Conservation (phyloP, 2,113 vertebrate genomes). For the Megatriorchis doriae region DNA sequence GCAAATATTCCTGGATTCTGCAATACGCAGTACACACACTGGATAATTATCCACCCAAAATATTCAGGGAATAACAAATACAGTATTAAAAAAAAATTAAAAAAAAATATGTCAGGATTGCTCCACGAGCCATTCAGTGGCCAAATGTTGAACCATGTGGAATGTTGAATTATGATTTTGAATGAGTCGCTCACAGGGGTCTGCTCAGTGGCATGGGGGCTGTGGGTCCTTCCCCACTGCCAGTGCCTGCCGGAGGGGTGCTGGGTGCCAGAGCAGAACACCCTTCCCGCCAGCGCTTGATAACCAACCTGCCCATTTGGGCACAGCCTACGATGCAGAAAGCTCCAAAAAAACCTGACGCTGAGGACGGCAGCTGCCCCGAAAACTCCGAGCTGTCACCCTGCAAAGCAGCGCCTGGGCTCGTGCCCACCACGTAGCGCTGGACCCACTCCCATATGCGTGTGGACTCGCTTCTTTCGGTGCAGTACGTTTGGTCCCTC, state of each 20-base stretch:
- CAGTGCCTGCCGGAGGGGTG: rapidly evolving
- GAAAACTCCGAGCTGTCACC: not conserved
- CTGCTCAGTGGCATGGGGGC: rapidly evolving
- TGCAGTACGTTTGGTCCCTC: slow-evolving; percentile 1
- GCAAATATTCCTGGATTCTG: slow-evolving; percentile 43
- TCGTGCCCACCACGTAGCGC: not conserved
- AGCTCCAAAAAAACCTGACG: not conserved
- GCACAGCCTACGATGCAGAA: not conserved
- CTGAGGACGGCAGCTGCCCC: not conserved
- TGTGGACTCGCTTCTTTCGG: not conserved
- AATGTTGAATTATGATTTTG: not conserved
- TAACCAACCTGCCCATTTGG: not conserved
- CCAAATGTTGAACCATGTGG: not conserved
- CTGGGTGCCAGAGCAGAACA: not conserved
- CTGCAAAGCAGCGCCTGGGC: not conserved
- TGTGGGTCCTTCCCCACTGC: not conserved
- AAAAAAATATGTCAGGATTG: not conserved
- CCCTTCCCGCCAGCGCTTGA: not conserved
- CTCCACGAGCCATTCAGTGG: not conserved
- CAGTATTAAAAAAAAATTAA: not conserved
- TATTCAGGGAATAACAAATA: not conserved
- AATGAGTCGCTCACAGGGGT: rapidly evolving
- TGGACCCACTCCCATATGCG: not conserved
- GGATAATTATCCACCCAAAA: not conserved
- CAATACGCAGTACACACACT: not conserved